Base-by-base conservation (phyloP, 1,140 invertebrate species). In the Bombus terrestris region DNA sequence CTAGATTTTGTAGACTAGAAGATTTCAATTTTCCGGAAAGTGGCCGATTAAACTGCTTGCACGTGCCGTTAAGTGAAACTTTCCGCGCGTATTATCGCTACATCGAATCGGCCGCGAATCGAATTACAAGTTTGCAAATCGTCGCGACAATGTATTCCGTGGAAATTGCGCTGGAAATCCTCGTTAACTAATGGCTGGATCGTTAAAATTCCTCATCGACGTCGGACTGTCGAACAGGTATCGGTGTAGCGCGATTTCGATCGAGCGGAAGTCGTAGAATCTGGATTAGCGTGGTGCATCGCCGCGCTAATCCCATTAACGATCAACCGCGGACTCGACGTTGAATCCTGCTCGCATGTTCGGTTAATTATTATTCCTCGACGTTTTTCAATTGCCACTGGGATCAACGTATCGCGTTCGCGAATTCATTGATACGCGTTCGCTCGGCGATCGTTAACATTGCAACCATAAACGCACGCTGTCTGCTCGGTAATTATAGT, bases 281-380 rank as follows among this genome's bases (percentile, higher is more conserved):
- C 64, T 47, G 22, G 47, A 53, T 53, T 53, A 53, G 47, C 47
- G 25, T 9, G 71, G 28, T 2, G 68, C 57, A 39, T 71, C 79
- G 47, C 28, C 6, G 18, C 35, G 68, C 37, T 72, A 72, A 81
- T 81, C 68, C 79, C 47, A 18, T 81, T 81, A 81, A 81, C 47
- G 79, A 53, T 53, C 64, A 12, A 13, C 78, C 64, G 43, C 64
- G 47, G 66, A 80, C 71, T 57, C 43, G 6, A 57, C 68, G 68
- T 72, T 37, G 13, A 35, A 25, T 13, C n/a, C 53, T 3, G 28
- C 74, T n/a, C 35, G 47, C 47, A 53, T 22, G 47, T 10, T 12
- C n/a, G 53, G 80, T 62, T 73, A 69, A 81, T 71, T 81, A 81
- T 81, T 81, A 43, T 73, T 72, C 53, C 22, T 41, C 59, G 25